Evolutionary conservation across 2,888 invertebrate species (phyloP), one percentile per base, ranked within the genome.

Genomic region (Hydrotaea cyrtoneurina): DNA sequence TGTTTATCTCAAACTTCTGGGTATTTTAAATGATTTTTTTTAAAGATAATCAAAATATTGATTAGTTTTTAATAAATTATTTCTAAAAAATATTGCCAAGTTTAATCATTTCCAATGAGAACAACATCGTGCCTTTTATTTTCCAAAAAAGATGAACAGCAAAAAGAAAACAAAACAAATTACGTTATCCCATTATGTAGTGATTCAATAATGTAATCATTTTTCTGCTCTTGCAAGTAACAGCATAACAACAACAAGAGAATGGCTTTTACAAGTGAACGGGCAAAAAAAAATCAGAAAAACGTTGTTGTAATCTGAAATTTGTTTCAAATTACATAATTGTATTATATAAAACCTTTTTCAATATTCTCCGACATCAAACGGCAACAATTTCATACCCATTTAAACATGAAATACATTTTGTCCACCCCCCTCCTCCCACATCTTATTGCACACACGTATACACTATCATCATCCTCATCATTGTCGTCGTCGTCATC

Each of bases 311-410:
- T 53, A 74, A 80, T 74, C 76, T 74, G 66, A 69, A 82, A 85
- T 82, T 85, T 85, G 74, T 80, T 85, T 85, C 85, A 82, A 79
- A 85, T 85, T 85, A 77, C 77, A 82, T 82, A 79, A 85, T 80
- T 85, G 74, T 46, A 80, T 85, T 85, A 82, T 53, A 23, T 59
- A 59, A 55, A 62, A 55, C 26, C 76, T 31, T 79, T 78, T 79
- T 74, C 69, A 69, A 69, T 69, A 76, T 57, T 59, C 59, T 73
- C 66, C 39, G 21, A 43, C 64, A 74, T 82, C 76, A 80, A 62
- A 69, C 43, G 69, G 77, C 62, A 82, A 82, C 82, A 85, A 82
- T 82, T 85, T 85, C 74, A 76, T 80, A 85, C 82, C 77, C 78
- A 77, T 82, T 85, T 80, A 82, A 82, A 82, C 85, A 82, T 80